Evolutionary conservation across 2,888 invertebrate species (phyloP).

Genomic region (Drosophila mayaguana): DNA sequence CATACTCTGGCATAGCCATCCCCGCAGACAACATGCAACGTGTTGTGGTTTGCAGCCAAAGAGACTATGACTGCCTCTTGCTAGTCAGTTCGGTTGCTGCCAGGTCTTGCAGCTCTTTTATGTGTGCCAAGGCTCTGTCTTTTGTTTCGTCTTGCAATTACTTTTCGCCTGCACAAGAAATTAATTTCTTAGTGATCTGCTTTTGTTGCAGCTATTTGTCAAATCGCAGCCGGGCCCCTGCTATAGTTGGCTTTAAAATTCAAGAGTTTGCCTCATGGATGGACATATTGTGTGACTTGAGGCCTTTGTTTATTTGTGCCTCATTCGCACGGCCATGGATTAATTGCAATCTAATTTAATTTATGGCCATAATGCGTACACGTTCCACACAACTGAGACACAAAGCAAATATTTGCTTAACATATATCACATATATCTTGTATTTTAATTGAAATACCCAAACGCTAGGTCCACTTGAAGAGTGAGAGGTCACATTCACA

Average conservation of each 20-base stretch:
- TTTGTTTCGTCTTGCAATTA: conserved; percentile 41
- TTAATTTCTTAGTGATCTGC: conserved; percentile 47
- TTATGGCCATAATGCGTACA: conserved; percentile 47
- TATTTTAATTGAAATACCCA: conserved; percentile 67
- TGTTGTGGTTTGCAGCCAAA: neutral
- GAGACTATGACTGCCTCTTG: neutral
- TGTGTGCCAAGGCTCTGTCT: conserved; percentile 60
- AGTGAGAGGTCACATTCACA: conserved; percentile 26
- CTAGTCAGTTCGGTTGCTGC: conserved; percentile 15
- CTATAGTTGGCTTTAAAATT: conserved; percentile 33
- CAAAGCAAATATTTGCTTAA: conserved; percentile 61
- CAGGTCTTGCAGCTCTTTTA: conserved; percentile 13
- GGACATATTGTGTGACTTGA: conserved; percentile 26
- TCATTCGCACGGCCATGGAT: conserved; percentile 30
- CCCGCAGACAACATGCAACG: conserved; percentile 3
- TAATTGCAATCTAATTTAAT: conserved; percentile 75
- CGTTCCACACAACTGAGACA: conserved; percentile 19
- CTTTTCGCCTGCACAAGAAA: conserved; percentile 47
- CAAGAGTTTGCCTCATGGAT: neutral
- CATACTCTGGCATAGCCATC: neutral
- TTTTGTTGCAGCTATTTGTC: conserved; percentile 42
- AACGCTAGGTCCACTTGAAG: conserved; percentile 22
- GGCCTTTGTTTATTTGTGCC: conserved; percentile 48
- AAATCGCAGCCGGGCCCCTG: conserved; percentile 30
- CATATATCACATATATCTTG: conserved; percentile 22